phyloP scores from a whole-genome alignment of 2,113 vertebrate genomes.

The Calonectris borealis region DNA sequence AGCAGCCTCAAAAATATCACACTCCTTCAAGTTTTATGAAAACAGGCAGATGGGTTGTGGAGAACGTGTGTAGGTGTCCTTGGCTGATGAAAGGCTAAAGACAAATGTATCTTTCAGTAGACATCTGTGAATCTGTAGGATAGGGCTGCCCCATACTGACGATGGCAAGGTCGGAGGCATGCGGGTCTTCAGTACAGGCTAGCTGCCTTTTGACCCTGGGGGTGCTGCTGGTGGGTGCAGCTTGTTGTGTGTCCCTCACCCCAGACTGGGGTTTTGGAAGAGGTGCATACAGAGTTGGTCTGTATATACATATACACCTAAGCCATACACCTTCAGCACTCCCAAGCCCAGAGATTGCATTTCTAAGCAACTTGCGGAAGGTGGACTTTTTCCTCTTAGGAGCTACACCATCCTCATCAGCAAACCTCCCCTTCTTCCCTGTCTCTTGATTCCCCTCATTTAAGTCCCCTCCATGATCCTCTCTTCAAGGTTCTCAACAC shows the following conservation, averaged over 20 bases:
- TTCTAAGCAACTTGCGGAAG: neutral
- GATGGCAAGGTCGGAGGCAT: rapidly evolving
- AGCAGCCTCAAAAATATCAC: neutral
- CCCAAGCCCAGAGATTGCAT: neutral
- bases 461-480: neutral
- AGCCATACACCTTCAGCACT: neutral
- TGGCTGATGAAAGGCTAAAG: neutral
- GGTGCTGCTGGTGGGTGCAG: neutral
- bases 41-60: neutral
- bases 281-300: neutral
- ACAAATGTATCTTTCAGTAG: neutral
- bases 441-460: neutral
- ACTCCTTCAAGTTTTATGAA: neutral
- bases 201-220: neutral
- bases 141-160: rapidly evolving
- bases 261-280: neutral
- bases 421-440: neutral
- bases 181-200: neutral
- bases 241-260: neutral
- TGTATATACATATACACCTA: neutral
- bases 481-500: neutral
- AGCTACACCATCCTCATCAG: neutral
- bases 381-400: neutral
- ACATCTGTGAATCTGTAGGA: neutral
- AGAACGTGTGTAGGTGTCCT: neutral